These are phyloP conservation scores for Acyrthosiphon pisum DNA, from an alignment of 1,140 invertebrate species.

Conservation along the genomic window DNA sequence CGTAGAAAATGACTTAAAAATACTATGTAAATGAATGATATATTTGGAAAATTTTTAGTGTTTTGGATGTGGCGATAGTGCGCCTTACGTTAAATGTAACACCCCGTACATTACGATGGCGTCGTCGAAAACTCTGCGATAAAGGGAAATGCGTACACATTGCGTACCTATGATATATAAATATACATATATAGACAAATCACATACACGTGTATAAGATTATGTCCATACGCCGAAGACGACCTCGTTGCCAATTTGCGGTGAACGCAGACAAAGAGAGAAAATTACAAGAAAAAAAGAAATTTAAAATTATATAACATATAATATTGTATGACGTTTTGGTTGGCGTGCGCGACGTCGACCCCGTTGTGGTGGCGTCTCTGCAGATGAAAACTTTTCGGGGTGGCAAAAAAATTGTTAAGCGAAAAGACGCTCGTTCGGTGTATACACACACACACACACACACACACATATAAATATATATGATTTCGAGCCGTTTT, in stretches of 20 bases:
- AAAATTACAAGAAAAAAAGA: background rate
- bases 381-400: background rate
- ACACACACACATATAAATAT: too few species aligned
- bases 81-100: background rate
- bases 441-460: background rate
- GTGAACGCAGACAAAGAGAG: background rate
- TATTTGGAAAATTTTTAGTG: background rate
- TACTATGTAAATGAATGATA: background rate
- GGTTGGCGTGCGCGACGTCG: background rate
- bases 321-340: background rate
- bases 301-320: background rate
- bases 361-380: background rate
- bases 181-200: background rate
- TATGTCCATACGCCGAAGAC: background rate
- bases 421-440: constrained; percentile 10
- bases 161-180: too few species aligned
- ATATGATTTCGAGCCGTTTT: background rate
- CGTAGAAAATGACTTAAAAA: background rate
- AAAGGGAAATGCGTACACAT: background rate
- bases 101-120: background rate
- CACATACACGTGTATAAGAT: background rate
- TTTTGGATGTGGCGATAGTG: background rate
- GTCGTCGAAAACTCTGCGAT: background rate
- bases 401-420: background rate
- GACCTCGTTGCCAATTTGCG: background rate